These are phyloP conservation scores for Pyrrhia umbra DNA, from an alignment of 2,888 invertebrate species.

Conservation along the genomic window DNA sequence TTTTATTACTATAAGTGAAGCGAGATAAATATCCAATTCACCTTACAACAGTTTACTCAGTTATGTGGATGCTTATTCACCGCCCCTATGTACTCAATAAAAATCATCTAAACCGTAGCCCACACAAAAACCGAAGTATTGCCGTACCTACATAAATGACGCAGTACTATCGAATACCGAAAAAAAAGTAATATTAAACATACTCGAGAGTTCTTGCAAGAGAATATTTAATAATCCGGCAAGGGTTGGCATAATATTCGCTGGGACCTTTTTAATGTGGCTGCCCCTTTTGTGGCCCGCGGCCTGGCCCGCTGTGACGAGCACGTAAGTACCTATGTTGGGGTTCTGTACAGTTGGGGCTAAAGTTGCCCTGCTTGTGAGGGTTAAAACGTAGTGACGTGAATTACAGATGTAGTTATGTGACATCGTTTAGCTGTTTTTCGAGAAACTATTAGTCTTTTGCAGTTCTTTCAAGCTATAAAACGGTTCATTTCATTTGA, in stretches of 20 bases:
- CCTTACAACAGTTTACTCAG: no score
- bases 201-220: constrained; percentile 67
- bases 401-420: constrained; percentile 18
- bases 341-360: constrained; percentile 36
- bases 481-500: background rate
- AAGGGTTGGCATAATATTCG: constrained; percentile 79
- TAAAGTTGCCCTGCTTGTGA: constrained; percentile 31
- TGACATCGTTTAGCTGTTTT: constrained; percentile 3
- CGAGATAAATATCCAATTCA: no score
- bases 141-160: constrained; percentile 39
- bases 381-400: constrained; percentile 30
- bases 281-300: constrained; percentile 58
- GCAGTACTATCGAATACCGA: constrained; percentile 54
- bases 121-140: constrained; percentile 7
- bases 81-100: background rate
- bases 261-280: constrained; percentile 67
- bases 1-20: no score
- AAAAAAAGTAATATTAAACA: constrained; percentile 74
- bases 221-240: constrained; percentile 78
- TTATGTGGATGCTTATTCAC: background rate
- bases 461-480: background rate
- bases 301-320: constrained; percentile 57
- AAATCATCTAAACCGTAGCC: background rate
- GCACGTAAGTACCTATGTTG: constrained; percentile 43
- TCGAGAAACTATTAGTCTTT: no score